Percentiles rank a stretch among this genome's conserved stretches.
phyloP scores from a whole-genome alignment of 2,888 invertebrate species.

The Metalampra italica region DNA sequence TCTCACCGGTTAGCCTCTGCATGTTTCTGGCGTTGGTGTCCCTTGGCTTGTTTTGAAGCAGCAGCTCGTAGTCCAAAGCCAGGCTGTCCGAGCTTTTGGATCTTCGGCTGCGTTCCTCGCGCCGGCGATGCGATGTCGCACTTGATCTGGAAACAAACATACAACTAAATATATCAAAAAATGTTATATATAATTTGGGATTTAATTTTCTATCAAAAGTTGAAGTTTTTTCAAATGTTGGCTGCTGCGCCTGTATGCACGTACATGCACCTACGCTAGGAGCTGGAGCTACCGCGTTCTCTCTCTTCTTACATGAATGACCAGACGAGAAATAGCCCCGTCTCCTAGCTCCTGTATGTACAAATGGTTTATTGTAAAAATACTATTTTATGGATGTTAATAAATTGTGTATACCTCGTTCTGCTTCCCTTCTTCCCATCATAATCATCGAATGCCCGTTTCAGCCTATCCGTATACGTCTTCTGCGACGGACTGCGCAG shows the following conservation, averaged over 20 bases:
- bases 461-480: conserved; percentile 57
- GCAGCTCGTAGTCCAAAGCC: conserved; percentile 87
- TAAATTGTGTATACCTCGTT: conserved; percentile 34
- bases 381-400: background rate
- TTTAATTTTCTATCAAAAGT: no score
- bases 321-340: no score
- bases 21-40: conserved; percentile 53
- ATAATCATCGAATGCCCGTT: conserved; percentile 60
- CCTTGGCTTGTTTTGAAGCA: conserved; percentile 73
- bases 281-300: no score
- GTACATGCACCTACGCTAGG: no score
- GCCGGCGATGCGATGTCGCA: conserved; percentile 29
- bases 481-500: conserved; percentile 70
- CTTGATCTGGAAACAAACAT: conserved; percentile 24
- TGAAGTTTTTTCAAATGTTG: no score
- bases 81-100: conserved; percentile 79
- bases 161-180: no score
- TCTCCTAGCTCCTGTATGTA: no score
- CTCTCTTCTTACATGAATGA: no score
- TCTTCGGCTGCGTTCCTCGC: conserved; percentile 50
- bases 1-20: conserved; percentile 68
- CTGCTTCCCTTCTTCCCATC: conserved; percentile 55
- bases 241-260: no score
- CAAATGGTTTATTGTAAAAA: no score
- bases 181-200: no score